Evolutionary conservation across 53 echinoderm and acorn worm genomes (phyloP), one percentile per base, ranked within the genome.

Genomic region (Mesocentrotus franciscanus): DNA sequence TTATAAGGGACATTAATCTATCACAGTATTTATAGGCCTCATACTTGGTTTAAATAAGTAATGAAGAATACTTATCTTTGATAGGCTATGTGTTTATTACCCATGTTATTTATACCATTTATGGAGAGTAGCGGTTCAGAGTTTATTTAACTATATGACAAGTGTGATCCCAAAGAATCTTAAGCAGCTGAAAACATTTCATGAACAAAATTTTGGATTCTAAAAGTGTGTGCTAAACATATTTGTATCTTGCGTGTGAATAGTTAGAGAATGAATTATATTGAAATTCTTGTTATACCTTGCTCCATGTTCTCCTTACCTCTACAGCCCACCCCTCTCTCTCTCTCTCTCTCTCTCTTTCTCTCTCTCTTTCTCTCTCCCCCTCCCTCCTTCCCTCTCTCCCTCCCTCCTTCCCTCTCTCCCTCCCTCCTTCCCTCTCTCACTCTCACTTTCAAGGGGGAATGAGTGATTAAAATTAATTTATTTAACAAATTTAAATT

Each of bases 101-200:
- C 34, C 79, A 79, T 79, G 61, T 39, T 17, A 18, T 39, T 79
- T 36, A 79, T 78, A 35, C 39, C 16, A 10, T 32, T 35, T 11
- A 79, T 39, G 39, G 17, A 14, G 9, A 39, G 17, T 0, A 17
- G 81, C 18, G 36, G 7, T 81, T 33, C 9, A 34, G 24, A 78
- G 56, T 6, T 75, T 57, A 29, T 57, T 87, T 57, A 87, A 27
- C 11, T 59, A 5, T 49, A 87, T 56, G 13, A 39, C 16, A 56
- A 57, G 58, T 87, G 87, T n/a, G 24, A 87, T 57, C 58, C 87
- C 87, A 87, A 87, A 87, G 87, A 87, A 59, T 22, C 57, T 10
- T 87, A 13, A 85, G 87, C 87, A 87, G 87, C 87, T 87, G 87
- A 87, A 56, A 87, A 87, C 9, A 58, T 87, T 58, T 81, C 11